Conservation (phyloP, 2,797 vertebrate species). For the Leptatherina wallacei region DNA sequence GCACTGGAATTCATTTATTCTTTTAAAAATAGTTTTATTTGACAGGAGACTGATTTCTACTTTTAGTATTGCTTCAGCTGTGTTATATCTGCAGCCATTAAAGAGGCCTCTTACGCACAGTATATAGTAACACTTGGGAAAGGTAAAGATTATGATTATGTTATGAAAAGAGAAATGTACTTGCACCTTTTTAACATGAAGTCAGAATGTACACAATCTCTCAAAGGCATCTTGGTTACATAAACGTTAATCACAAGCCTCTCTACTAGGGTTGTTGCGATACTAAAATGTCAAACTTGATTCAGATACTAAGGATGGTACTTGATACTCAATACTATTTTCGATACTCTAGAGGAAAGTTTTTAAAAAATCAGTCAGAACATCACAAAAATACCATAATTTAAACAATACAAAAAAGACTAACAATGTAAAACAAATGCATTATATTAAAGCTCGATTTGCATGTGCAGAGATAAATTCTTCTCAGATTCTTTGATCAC, state of each 20-base stretch:
- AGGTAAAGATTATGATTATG: background rate
- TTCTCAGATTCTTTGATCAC: no score
- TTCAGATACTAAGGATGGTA: no score
- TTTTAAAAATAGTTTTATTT: background rate
- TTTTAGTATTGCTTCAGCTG: constrained; percentile 1
- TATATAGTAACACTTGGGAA: background rate
- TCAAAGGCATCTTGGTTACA: background rate
- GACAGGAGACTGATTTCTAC: constrained; percentile 7
- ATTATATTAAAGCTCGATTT: no score
- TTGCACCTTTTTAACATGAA: background rate
- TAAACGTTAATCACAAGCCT: background rate
- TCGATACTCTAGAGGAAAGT: no score
- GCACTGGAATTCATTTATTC: background rate
- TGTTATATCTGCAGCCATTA: background rate
- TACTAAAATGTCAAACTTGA: no score
- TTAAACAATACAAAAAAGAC: no score
- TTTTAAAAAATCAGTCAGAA: no score
- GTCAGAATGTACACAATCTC: background rate
- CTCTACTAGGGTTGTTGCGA: no score
- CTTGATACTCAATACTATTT: no score
- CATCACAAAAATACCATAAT: no score
- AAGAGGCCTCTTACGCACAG: background rate
- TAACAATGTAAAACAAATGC: no score
- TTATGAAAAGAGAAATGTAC: background rate
- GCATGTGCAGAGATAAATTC: no score